Base-by-base conservation (phyloP, 2,113 vertebrate species). In the Mirounga angustirostris region DNA sequence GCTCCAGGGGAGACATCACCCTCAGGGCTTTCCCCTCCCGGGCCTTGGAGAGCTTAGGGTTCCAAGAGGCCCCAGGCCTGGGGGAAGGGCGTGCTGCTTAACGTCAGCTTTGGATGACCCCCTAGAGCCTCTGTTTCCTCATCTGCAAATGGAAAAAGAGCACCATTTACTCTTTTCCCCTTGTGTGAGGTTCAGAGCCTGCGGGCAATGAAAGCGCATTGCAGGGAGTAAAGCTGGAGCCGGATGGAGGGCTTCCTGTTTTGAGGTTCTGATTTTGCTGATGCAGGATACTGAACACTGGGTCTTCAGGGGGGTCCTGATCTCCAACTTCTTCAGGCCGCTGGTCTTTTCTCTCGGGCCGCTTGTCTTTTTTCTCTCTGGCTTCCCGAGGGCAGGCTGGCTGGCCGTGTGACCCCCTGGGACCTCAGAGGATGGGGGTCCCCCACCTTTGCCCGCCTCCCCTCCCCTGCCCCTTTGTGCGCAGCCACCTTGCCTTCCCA, bases 401-500 rank as follows among this genome's bases (percentile, higher is more conserved):
- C 24, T 0, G 2, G 58, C 33, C 16, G 4, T 14, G 46, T 0
- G 4, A 61, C 50, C 54, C 65, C 4, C 4, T 5, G 19, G 50
- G 92, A 52, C n/a, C 16, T n/a, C 2, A 0, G 50, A 28, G 0
- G 15, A 19, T 5, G 56, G 80, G 90, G 26, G 7, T 12, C 18
- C 24, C 11, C 81, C 30, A 7, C n/a, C 58, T 80, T 7, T 1
- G 24, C 76, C 8, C 11, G 0, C 36, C 46, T 54, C 28, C 19
- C 22, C 5, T 50, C 40, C 26, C 40, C 24, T 1, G 0, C 73
- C 30, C 1, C 4, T 91, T 95, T 94, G 95, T 96, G 46, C 33
- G 33, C 21, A 40, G 96, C 93, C 94, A 50, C 36, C 76, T 95
- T 76, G 71, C 52, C 95, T 97, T 96, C 96, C 96, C 4, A 46